phyloP scores from a whole-genome alignment of 2,797 vertebrate species.

The Aldrovandia affinis region DNA sequence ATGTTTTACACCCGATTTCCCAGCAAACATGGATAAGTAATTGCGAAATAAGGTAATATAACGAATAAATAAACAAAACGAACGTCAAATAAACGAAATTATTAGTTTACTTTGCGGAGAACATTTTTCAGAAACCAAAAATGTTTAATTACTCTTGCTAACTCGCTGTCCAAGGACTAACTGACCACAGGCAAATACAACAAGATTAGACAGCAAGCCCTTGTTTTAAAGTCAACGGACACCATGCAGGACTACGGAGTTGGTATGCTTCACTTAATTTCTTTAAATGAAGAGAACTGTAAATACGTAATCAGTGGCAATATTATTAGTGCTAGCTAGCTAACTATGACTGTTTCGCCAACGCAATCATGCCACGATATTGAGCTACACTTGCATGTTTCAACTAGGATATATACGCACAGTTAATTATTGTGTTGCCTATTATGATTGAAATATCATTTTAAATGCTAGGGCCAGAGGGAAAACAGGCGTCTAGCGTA shows the following conservation, averaged over 20 bases:
- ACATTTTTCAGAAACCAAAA: neutral
- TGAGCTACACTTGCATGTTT: neutral
- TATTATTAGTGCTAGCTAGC: neutral
- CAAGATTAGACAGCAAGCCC: neutral
- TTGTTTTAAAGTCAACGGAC: neutral
- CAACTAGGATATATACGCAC: neutral
- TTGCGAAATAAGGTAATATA: neutral
- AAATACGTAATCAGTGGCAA: neutral
- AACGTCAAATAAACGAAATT: neutral
- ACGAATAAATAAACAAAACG: no score
- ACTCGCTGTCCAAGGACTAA: neutral
- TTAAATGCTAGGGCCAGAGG: neutral
- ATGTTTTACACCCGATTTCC: neutral
- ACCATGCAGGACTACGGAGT: neutral
- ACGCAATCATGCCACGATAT: neutral
- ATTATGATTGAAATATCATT: neutral
- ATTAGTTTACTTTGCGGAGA: neutral
- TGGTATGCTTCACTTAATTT: neutral
- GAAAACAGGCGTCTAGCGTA: conserved; percentile 22
- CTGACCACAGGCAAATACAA: neutral
- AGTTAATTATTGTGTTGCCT: neutral
- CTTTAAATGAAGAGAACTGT: neutral
- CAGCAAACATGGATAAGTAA: neutral
- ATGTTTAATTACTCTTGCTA: neutral
- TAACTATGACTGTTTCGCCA: neutral